Percentiles rank a stretch among this genome's conserved stretches.
These are phyloP conservation scores for Neosilurus mollespiculum DNA, from an alignment of 2,797 vertebrate genomes.

Conservation along the genomic window DNA sequence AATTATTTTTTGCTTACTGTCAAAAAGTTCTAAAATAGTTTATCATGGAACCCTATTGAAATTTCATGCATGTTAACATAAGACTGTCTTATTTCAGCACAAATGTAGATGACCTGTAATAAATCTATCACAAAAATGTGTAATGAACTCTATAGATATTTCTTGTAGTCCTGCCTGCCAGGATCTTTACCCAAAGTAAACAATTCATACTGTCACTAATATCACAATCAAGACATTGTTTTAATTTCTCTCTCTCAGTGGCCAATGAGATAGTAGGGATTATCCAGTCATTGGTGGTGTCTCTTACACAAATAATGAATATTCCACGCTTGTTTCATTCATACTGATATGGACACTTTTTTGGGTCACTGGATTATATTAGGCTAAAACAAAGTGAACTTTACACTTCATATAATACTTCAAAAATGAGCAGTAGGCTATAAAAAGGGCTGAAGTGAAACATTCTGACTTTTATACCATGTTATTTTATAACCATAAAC, in stretches of 20 bases:
- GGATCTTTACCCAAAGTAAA: constrained; percentile 15
- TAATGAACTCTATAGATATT: neutral
- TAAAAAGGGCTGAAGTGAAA: neutral
- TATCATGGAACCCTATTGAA: neutral
- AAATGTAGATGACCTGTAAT: neutral
- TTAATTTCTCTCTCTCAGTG: constrained; percentile 12
- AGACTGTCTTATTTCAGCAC: neutral
- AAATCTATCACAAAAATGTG: neutral
- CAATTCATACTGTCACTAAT: constrained; percentile 18
- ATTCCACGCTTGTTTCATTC: constrained; percentile 33
- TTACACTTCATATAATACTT: neutral
- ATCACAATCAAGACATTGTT: constrained; percentile 41
- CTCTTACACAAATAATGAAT: constrained; percentile 39
- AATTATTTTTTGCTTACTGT: neutral
- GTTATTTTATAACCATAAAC: neutral
- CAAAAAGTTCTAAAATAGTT: neutral
- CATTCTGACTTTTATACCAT: neutral
- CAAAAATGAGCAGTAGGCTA: no score
- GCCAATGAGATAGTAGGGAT: constrained; percentile 37
- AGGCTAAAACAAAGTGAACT: neutral
- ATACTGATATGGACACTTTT: neutral
- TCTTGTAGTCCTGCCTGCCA: neutral
- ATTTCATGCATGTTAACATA: neutral
- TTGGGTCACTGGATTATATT: constrained; percentile 29
- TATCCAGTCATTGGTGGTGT: constrained; percentile 38